A percentile compares a stretch with the other conserved stretches of the same genome.
Evolutionary conservation across 2,113 vertebrate species (phyloP).

Genomic region (Sorex araneus): DNA sequence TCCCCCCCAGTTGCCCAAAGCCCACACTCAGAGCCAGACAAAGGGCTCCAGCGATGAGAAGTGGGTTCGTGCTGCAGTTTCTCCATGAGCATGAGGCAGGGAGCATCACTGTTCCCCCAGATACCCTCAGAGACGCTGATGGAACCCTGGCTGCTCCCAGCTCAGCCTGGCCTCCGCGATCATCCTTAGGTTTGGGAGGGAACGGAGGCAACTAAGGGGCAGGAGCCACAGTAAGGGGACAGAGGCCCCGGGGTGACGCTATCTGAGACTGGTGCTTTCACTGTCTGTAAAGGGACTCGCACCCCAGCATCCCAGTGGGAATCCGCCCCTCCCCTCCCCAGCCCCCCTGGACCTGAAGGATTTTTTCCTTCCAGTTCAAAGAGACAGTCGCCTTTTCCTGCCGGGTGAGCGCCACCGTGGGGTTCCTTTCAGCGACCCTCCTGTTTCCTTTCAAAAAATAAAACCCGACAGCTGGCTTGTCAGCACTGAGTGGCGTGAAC

Average conservation of each 20-base stretch:
- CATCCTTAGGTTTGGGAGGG: too few relatives aligned
- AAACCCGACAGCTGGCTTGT: background rate
- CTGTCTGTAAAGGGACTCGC: background rate
- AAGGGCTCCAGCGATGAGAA: background rate
- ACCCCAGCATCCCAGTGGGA: background rate
- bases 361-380: conserved; percentile 32
- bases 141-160: background rate
- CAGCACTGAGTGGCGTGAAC: background rate
- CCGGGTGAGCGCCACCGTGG: background rate
- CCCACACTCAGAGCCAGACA: background rate
- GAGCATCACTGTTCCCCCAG: background rate
- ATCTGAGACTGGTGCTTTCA: background rate
- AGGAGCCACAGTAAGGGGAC: background rate
- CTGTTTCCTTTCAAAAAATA: conserved; percentile 33
- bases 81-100: background rate
- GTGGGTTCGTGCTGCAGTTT: background rate
- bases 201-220: background rate
- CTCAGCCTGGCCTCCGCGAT: background rate
- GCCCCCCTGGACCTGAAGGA: background rate
- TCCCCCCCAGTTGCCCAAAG: too few relatives aligned
- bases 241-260: background rate
- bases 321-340: too few relatives aligned
- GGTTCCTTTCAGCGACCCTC: conserved; percentile 22
- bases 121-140: background rate
- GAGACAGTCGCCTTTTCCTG: conserved; percentile 24